Base-by-base conservation (phyloP, 2,113 vertebrate genomes). In the Spea bombifrons region DNA sequence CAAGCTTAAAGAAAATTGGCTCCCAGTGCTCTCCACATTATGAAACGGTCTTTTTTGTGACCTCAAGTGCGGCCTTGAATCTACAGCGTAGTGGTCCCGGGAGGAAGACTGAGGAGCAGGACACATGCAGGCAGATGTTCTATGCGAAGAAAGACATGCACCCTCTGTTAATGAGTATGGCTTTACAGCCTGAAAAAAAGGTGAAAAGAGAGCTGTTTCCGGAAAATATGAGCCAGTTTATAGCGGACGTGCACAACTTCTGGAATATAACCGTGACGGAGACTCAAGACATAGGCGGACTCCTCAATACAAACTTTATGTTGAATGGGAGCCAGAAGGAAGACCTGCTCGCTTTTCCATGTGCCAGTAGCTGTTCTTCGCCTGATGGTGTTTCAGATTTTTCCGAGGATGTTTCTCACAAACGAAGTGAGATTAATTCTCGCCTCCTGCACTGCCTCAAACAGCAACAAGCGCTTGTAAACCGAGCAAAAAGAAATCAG, bases 391-490 rank as follows among this genome's bases (percentile, higher is more conserved):
- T 83, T 80, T 80, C 86, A 66, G n/a, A 86, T 83, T 83, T 83
- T 83, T 83, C 82, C 82, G 49, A 82, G 76, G 83, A 82, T 77
- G 68, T 67, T 68, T 81, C 66, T 79, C 68, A 83, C 46, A 87
- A 88, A 81, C 87, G 91, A 44, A 87, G 89, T 47, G 88, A 90
- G 76, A 82, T 89, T 79, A 91, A 83, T 64, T 77, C 88, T 82
- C 89, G 87, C 76, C 89, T 91, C 76, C 85, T 87, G 82, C 86
- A 87, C 47, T 92, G 91, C 84, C 82, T 93, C 80, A 91, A 88
- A 81, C 93, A 89, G 85, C 93, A 96, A 74, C 88, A 84, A 75
- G 86, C 84, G 59, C 90, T 97, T 75, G 88, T 91, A 7, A 87
- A 83, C 83, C 91, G 89, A 7, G 88, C 91, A 69, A 88, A 83